Percentiles rank a stretch among this genome's conserved stretches.
Evolutionary conservation across 2,888 invertebrate genomes (phyloP).

Genomic region (Bhutanitis thaidina): DNA sequence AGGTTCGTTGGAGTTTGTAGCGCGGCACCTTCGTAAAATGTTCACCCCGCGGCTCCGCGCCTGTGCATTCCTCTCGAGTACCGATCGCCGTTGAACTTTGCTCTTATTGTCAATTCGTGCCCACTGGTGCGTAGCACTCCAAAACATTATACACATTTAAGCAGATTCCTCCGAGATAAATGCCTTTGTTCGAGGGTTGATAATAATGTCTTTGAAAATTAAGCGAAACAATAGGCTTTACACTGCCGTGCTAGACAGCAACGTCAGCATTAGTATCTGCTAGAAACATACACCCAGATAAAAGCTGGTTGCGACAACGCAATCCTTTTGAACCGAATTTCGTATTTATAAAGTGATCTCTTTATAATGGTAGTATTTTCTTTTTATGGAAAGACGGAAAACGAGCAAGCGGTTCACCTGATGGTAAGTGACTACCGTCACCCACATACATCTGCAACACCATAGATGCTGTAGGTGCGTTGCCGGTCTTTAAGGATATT

Average conservation of each 20-base stretch:
- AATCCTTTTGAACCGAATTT: too few relatives aligned
- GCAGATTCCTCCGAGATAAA: constrained; percentile 48
- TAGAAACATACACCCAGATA: constrained; percentile 11
- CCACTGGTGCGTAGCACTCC: constrained; percentile 61
- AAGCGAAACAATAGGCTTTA: constrained; percentile 30
- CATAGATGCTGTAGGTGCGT: too few relatives aligned
- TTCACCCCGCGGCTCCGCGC: constrained; percentile 52
- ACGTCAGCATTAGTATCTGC: constrained; percentile 5
- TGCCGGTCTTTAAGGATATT: too few relatives aligned
- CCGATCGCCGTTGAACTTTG: constrained; percentile 77
- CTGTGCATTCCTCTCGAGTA: constrained; percentile 72
- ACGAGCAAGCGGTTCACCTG: too few relatives aligned
- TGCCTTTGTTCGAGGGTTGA: constrained; percentile 48
- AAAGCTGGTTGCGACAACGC: not conserved
- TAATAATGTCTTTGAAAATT: constrained; percentile 40
- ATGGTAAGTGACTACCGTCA: too few relatives aligned
- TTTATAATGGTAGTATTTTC: too few relatives aligned
- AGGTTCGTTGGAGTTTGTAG: constrained; percentile 45
- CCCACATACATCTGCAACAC: too few relatives aligned
- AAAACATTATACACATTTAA: constrained; percentile 57
- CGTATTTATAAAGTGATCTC: too few relatives aligned
- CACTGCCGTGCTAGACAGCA: constrained; percentile 10
- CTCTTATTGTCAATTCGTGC: constrained; percentile 78
- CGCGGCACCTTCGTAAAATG: constrained; percentile 35
- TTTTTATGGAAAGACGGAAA: too few relatives aligned